These are phyloP conservation scores for Todus mexicanus DNA, from an alignment of 2,797 vertebrate genomes.

Conservation along the genomic window DNA sequence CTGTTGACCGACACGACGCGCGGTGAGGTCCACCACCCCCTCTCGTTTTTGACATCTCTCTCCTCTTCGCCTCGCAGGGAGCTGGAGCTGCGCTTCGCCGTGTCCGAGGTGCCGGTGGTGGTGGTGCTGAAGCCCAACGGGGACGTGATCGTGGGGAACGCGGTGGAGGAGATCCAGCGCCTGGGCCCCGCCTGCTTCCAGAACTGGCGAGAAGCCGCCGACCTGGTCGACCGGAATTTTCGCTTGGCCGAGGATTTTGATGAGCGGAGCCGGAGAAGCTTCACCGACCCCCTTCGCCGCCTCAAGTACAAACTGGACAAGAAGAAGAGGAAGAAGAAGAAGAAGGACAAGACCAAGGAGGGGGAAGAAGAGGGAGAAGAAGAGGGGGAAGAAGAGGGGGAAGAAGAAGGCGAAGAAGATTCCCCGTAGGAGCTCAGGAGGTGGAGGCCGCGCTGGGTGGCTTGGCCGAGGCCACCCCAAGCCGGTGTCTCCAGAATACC, in stretches of 20 bases:
- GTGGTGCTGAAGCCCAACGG: constrained; percentile 86
- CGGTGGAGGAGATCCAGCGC: constrained; percentile 79
- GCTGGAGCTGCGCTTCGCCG: constrained; percentile 80
- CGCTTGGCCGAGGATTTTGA: constrained; percentile 81
- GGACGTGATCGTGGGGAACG: constrained; percentile 80
- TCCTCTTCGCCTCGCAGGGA: constrained; percentile 72
- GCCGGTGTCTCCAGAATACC: too few species aligned
- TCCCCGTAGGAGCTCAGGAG: not conserved
- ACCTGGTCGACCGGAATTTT: constrained; percentile 87
- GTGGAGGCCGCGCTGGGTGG: not conserved
- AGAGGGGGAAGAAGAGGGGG: too few species aligned
- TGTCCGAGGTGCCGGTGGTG: constrained; percentile 81
- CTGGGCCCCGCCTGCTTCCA: constrained; percentile 80
- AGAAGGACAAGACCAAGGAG: not conserved
- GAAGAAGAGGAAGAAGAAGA: not conserved
- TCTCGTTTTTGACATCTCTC: too few species aligned
- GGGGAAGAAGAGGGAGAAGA: not conserved
- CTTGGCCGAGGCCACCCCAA: not conserved
- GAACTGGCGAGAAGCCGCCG: constrained; percentile 87
- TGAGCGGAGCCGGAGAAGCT: constrained; percentile 73
- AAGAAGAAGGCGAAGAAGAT: not conserved
- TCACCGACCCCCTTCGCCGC: constrained; percentile 82
- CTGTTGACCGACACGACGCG: too few species aligned
- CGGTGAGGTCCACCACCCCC: too few species aligned
- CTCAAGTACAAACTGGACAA: constrained; percentile 72